A percentile compares a stretch with the other conserved stretches of the same genome.
phyloP scores from a whole-genome alignment of 2,797 vertebrate genomes.

The Siniperca undulata region DNA sequence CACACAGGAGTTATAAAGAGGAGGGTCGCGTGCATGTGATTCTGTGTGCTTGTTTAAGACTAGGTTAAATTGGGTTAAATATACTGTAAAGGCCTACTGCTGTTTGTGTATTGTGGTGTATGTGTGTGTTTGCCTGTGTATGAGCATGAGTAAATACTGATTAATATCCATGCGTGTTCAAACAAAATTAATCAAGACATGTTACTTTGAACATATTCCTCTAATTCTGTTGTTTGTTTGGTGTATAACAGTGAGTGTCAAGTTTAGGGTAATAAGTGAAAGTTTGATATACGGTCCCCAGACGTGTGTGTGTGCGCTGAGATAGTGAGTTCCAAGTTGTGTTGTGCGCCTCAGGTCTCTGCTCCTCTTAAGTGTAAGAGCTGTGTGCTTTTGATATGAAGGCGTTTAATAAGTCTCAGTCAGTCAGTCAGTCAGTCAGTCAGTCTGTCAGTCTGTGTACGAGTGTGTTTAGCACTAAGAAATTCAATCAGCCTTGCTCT shows the following conservation, averaged over 20 bases:
- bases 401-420: conserved; percentile 61
- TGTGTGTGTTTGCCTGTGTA: not conserved
- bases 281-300: conserved; percentile 34
- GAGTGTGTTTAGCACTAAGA: conserved; percentile 11
- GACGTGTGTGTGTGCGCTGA: conserved; percentile 5
- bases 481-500: conserved; percentile 34
- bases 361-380: conserved; percentile 67
- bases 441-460: not conserved
- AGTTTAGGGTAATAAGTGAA: conserved; percentile 9
- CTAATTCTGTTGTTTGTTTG: not conserved
- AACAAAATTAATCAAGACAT: not conserved
- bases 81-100: not conserved
- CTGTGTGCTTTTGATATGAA: conserved; percentile 67
- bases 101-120: not conserved
- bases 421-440: not conserved
- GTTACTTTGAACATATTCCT: not conserved
- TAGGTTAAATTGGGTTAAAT: not conserved
- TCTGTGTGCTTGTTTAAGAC: not conserved
- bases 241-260: conserved; percentile 23
- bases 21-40: not conserved
- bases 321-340: conserved; percentile 41
- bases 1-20: not conserved
- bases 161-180: not conserved
- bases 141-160: not conserved
- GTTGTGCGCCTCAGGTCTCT: conserved; percentile 63